Evolutionary conservation across 2,888 invertebrate species (phyloP).

Genomic region (Melinaea marsaeus): DNA sequence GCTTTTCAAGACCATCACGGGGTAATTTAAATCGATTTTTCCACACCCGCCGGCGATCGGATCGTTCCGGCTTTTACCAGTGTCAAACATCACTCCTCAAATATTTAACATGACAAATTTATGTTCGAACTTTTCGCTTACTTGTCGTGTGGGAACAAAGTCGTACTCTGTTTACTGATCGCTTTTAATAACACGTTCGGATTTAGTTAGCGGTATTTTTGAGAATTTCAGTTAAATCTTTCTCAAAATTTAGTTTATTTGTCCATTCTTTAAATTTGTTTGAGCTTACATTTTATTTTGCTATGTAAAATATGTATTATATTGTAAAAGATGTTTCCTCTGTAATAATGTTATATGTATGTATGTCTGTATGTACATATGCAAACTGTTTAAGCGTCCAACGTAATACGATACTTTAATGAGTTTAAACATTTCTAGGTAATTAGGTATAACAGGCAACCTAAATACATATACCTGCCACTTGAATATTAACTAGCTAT

Average conservation of each 20-base stretch:
- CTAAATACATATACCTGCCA: slow-evolving; percentile 16
- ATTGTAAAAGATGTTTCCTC: neutral
- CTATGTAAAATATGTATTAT: neutral
- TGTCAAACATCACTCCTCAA: slow-evolving; percentile 50
- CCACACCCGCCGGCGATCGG: slow-evolving; percentile 52
- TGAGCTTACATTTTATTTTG: neutral
- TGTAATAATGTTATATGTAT: slow-evolving; percentile 11
- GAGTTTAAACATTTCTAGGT: slow-evolving; percentile 13
- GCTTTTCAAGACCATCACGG: slow-evolving; percentile 6
- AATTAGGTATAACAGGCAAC: slow-evolving; percentile 13
- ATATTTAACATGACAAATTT: slow-evolving; percentile 50
- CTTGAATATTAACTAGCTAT: slow-evolving; percentile 13
- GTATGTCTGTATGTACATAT: slow-evolving; percentile 13
- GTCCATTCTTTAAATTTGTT: neutral
- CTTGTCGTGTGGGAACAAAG: slow-evolving; percentile 35
- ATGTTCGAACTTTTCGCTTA: slow-evolving; percentile 57
- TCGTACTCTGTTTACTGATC: slow-evolving; percentile 30
- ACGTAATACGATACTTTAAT: slow-evolving; percentile 18
- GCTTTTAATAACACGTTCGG: slow-evolving; percentile 21
- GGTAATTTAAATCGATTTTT: slow-evolving; percentile 25
- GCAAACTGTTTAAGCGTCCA: slow-evolving; percentile 13
- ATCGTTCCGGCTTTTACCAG: slow-evolving; percentile 67
- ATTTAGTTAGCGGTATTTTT: slow-evolving; percentile 6
- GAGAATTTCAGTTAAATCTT: slow-evolving; percentile 3
- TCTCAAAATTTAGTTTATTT: neutral